phyloP scores from a whole-genome alignment of 2,797 vertebrate species.

The Serranus cabrilla region DNA sequence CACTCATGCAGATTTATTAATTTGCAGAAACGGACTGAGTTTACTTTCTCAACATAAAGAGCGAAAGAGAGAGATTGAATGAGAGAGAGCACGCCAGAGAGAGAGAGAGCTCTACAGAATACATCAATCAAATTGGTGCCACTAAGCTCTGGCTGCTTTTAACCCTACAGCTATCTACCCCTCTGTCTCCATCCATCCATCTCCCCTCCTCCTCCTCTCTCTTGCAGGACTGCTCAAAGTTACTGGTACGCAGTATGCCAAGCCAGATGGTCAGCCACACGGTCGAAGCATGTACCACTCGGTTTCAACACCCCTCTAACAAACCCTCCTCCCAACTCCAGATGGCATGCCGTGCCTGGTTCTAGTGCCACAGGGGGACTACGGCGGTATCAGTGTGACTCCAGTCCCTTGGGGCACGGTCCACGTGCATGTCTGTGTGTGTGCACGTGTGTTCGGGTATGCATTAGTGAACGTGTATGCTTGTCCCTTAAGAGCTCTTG shows the following conservation, averaged over 20 bases:
- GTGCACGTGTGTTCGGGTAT: conserved; percentile 46
- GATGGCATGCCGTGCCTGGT: conserved; percentile 84
- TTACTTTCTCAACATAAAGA: conserved; percentile 27
- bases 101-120: conserved; percentile 40
- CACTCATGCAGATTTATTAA: background rate
- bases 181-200: conserved; percentile 69
- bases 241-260: conserved; percentile 80
- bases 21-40: conserved; percentile 1
- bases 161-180: conserved; percentile 75
- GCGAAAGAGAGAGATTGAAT: conserved; percentile 7
- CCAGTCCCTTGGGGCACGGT: conserved; percentile 62
- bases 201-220: conserved; percentile 60
- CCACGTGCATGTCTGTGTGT: conserved; percentile 18
- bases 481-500: conserved; percentile 55
- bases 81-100: conserved; percentile 1
- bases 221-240: conserved; percentile 77
- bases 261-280: conserved; percentile 85
- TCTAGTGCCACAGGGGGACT: conserved; percentile 78
- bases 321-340: conserved; percentile 84
- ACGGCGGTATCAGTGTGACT: conserved; percentile 68
- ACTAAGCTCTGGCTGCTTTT: conserved; percentile 76
- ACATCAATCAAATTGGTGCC: conserved; percentile 72
- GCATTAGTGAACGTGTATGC: conserved; percentile 13
- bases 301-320: conserved; percentile 82
- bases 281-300: conserved; percentile 82